A percentile compares a stretch with the other conserved stretches of the same genome.
Conservation (phyloP, 1,140 invertebrate genomes). For the Listronotus oregonensis region DNA sequence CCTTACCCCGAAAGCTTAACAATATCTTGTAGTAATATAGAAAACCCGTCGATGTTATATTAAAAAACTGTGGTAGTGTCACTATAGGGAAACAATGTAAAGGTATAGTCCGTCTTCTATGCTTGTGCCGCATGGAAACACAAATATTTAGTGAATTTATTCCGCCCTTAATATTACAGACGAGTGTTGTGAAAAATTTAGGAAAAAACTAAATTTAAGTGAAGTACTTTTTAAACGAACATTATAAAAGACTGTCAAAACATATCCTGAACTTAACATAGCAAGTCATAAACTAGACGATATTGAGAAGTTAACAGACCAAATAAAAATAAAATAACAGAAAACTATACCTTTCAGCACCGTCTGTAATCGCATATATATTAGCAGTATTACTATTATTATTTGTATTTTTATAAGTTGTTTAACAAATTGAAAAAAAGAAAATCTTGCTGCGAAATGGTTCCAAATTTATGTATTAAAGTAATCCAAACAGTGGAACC, state of each 20-base stretch:
- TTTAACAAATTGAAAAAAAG: background rate
- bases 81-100: conserved; percentile 5
- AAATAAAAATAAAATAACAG: background rate
- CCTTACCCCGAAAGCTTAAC: background rate
- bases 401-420: too few relatives aligned
- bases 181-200: conserved; percentile 1
- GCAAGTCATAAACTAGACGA: background rate
- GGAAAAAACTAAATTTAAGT: background rate
- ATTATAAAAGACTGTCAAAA: too few relatives aligned
- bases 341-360: background rate
- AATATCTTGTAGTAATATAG: background rate
- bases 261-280: background rate
- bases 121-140: conserved; percentile 5
- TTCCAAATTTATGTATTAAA: conserved; percentile 6
- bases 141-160: conserved; percentile 10
- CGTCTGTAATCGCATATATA: background rate
- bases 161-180: background rate
- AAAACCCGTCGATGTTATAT: conserved; percentile 1
- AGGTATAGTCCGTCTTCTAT: conserved; percentile 2
- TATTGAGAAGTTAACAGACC: background rate
- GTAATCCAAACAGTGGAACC: conserved; percentile 1
- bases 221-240: conserved; percentile 5
- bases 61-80: conserved; percentile 7
- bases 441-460: conserved; percentile 4
- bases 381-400: too few relatives aligned